These are phyloP conservation scores for Caenorhabditis becei DNA, from an alignment of 2,888 invertebrate genomes.

Conservation along the genomic window DNA sequence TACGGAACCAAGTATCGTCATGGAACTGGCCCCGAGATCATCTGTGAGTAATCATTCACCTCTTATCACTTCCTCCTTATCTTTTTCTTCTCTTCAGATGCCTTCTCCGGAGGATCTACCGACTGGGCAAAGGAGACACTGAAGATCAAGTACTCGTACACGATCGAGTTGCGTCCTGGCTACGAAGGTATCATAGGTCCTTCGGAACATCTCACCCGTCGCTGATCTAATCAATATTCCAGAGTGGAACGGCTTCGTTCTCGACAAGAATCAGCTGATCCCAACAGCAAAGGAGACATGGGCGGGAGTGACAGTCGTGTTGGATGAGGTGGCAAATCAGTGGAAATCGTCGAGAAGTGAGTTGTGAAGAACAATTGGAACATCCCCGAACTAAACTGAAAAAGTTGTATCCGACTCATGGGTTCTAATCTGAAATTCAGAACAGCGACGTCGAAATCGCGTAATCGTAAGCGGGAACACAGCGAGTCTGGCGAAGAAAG, in stretches of 20 bases:
- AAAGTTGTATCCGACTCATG: not conserved
- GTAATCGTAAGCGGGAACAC: slow-evolving; percentile 36
- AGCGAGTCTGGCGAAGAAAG: slow-evolving; percentile 24
- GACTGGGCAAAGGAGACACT: slow-evolving; percentile 81
- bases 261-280: slow-evolving; percentile 76
- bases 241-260: slow-evolving; percentile 81
- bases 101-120: slow-evolving; percentile 79
- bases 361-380: slow-evolving; percentile 3
- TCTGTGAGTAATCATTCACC: too few species aligned
- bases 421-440: slow-evolving; percentile 21
- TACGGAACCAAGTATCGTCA: slow-evolving; percentile 79
- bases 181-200: slow-evolving; percentile 75
- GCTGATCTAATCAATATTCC: slow-evolving; percentile 11
- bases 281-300: slow-evolving; percentile 81
- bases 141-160: slow-evolving; percentile 80
- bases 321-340: slow-evolving; percentile 70
- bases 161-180: slow-evolving; percentile 78
- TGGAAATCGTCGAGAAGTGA: slow-evolving; percentile 56
- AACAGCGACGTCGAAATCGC: slow-evolving; percentile 22
- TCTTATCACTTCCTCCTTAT: not conserved
- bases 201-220: not conserved
- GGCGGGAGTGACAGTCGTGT: slow-evolving; percentile 77
- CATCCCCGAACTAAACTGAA: not conserved
- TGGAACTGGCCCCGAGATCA: slow-evolving; percentile 81
- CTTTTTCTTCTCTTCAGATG: slow-evolving; percentile 68